Conservation (phyloP, 1,140 invertebrate species). For the Drosophila miranda region DNA sequence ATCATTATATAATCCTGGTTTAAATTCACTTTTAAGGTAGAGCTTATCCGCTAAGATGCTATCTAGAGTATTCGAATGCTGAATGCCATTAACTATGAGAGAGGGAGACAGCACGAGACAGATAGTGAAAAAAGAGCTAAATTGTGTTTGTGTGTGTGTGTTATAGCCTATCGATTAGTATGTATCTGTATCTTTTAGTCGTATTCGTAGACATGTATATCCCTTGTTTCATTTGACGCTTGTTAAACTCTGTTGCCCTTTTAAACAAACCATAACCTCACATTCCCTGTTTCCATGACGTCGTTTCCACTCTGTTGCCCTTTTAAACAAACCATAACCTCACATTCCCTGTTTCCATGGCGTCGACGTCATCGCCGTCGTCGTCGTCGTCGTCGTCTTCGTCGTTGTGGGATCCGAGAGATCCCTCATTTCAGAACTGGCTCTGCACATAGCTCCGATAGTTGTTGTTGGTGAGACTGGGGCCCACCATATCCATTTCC, state of each 20-base stretch:
- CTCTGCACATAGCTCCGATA: slow-evolving; percentile 71
- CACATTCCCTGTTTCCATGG: no score
- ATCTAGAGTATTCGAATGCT: slow-evolving; percentile 53
- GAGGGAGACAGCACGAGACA: slow-evolving; percentile 23
- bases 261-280: slow-evolving; percentile 37
- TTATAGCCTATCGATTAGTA: slow-evolving; percentile 47
- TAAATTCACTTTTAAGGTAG: slow-evolving; percentile 46
- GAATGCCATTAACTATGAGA: slow-evolving; percentile 70
- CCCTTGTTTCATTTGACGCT: slow-evolving; percentile 82
- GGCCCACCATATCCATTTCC: slow-evolving; percentile 51
- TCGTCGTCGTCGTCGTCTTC: no score
- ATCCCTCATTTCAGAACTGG: slow-evolving; percentile 48
- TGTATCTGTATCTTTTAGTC: slow-evolving; percentile 39
- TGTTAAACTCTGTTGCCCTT: slow-evolving; percentile 78
- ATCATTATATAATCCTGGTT: slow-evolving; percentile 19
- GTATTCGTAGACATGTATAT: slow-evolving; percentile 76
- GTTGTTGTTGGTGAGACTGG: slow-evolving; percentile 62
- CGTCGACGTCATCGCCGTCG: no score
- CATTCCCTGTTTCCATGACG: slow-evolving; percentile 43
- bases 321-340: no score
- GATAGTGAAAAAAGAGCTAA: background rate
- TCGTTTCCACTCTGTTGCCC: no score
- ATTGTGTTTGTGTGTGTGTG: no score
- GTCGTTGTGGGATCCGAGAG: no score
- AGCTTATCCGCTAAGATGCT: slow-evolving; percentile 58